Base-by-base conservation (phyloP, 2,113 vertebrate genomes). In the Nicator chloris region DNA sequence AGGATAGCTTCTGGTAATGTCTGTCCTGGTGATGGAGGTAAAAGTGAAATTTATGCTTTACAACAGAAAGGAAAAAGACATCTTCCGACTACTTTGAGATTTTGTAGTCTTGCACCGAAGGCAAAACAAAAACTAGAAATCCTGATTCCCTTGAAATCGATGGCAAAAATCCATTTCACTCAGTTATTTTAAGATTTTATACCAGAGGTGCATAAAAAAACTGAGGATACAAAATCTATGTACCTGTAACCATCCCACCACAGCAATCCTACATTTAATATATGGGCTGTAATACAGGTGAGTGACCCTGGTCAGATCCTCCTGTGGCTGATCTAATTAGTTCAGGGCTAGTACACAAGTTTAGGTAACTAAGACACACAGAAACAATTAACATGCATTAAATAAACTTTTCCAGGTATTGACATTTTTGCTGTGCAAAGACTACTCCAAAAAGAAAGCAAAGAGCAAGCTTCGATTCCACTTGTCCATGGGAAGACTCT, bases 1-100 rank as follows among this genome's bases (percentile, higher is more conserved):
- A 88, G 60, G 19, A 93, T 95, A 93, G 86, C 96, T 96, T 59
- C 96, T 86, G 89, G 91, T 93, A 75, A 85, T 84, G 70, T 84
- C 83, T 95, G 87, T 91, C 75, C 78, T 69, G 68, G 37, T 90
- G 86, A 94, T 79, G 94, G 96, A 94, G 92, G 82, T 70, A 94
- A 68, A 82, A 94, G 76, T 85, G 76, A 83, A 93, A 95, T 96
- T 82, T 94, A 88, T 90, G 35, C 44, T 94, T 45, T 90, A 44
- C 28, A 93, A 66, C 53, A 88, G 60, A 68, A 60, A 90, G n/a
- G 63, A 94, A 96, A 95, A 81, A 92, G 64, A 88, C 64, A 18
- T 77, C 92, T 83, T 90, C 79, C 77, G 57, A 90, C 17, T 88
- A 40, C 61, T 94, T 61, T 51, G 75, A 91, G 88, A 86, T 68